phyloP scores from a whole-genome alignment of 1,140 invertebrate genomes.

The Penaeus japonicus region DNA sequence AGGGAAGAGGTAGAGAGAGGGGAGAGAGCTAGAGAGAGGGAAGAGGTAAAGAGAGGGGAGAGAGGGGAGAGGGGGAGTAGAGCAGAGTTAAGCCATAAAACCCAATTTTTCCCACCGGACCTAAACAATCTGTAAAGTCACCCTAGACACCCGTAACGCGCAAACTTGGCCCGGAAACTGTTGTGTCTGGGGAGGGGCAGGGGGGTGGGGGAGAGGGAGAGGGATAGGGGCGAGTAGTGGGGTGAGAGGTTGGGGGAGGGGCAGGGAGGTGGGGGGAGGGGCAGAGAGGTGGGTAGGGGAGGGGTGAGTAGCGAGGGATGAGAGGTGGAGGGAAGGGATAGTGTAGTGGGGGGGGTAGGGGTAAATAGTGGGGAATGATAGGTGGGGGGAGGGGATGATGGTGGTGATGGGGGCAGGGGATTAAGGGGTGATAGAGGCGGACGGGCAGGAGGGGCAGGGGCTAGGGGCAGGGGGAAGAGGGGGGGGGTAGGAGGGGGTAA shows the following conservation, averaged over 20 bases:
- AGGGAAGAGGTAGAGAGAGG: too few species aligned
- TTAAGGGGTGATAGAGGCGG: neutral
- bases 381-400: too few species aligned
- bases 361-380: too few species aligned
- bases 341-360: too few species aligned
- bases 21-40: too few species aligned
- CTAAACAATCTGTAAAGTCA: constrained; percentile 21
- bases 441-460: neutral
- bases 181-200: neutral
- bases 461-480: neutral
- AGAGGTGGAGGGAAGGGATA: too few species aligned
- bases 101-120: constrained; percentile 21
- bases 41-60: too few species aligned
- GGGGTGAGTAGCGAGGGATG: too few species aligned
- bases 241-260: too few species aligned
- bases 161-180: neutral
- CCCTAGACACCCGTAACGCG: neutral
- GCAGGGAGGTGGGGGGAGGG: too few species aligned
- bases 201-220: neutral
- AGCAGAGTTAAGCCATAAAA: constrained; percentile 22
- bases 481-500: neutral
- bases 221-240: neutral
- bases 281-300: too few species aligned
- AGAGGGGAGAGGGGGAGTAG: neutral
- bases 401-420: neutral